Evolutionary conservation across 2,113 vertebrate genomes (phyloP), one percentile per base, ranked within the genome.

Genomic region (Thryonomys swinderianus): DNA sequence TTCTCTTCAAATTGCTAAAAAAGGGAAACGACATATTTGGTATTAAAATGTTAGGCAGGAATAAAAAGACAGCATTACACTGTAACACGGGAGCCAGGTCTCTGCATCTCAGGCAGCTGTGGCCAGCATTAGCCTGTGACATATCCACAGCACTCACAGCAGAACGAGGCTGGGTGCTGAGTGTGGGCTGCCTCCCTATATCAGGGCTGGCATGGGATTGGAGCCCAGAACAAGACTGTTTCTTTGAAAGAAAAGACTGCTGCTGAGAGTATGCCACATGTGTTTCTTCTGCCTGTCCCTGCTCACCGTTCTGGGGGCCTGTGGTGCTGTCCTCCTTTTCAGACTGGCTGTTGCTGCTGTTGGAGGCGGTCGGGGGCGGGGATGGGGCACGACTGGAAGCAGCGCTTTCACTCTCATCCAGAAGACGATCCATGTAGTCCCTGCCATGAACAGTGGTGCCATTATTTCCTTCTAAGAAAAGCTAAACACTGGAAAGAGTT

Each of bases 371-470:
- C 42, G 99, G 99, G 0, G 99, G 99, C 18, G 99, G 99, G 9
- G 99, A 99, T 0, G 99, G 98, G 3, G 99, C 99, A 57, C 99
- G 96, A 64, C 99, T 99, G 90, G 99, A 99, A 0, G 99, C 98
- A 0, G 99, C 98, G 4, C 99, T 99, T 97, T 99, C 99, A 0
- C 99, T 99, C 96, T 99, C 99, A 48, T 99, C 99, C 95, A 99
- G 96, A 88, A 99, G 99, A 42, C 99, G 98, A 90, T 99, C 99
- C 99, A 99, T 99, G 95, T 99, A 99, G 98, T 99, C 99, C 96
- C 99, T 99, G 93, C 67, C 82, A 71, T 94, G 82, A 91, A 88
- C 20, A 25, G 95, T 20, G 59, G 85, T 12, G 37, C 23, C 67
- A 59, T 95, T 84, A 96, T 7, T 66, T 90, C 78, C 40, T 90